phyloP scores from a whole-genome alignment of 2,797 vertebrate species.

The Cheirogaleus major region DNA sequence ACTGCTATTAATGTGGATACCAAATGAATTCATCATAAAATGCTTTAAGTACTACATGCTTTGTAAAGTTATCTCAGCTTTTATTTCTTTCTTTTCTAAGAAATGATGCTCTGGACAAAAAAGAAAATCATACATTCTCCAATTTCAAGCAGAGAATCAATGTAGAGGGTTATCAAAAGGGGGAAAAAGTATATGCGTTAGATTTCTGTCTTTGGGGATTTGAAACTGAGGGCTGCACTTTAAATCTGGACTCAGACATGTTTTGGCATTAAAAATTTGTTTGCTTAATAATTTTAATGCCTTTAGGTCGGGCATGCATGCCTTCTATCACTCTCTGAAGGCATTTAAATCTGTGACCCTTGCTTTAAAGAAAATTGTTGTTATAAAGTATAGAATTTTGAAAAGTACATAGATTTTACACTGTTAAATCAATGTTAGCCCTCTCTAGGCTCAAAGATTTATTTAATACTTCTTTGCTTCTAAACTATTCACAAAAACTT shows the following conservation, averaged over 20 bases:
- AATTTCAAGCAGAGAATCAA: conserved; percentile 23
- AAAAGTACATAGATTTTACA: conserved; percentile 49
- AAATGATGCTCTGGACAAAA: not conserved
- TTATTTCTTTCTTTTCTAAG: not conserved
- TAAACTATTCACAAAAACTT: conserved; percentile 57
- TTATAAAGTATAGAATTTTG: conserved; percentile 10
- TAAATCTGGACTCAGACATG: not conserved
- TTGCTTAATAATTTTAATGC: not conserved
- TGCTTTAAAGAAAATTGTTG: not conserved
- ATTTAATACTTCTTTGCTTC: conserved; percentile 17
- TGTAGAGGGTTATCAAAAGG: not conserved
- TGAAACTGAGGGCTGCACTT: not conserved
- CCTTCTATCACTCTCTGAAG: not conserved
- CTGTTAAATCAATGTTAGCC: conserved; percentile 26
- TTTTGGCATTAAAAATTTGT: not conserved
- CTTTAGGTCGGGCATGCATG: not conserved
- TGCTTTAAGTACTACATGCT: conserved; percentile 14
- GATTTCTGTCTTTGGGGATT: not conserved
- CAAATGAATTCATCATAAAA: conserved; percentile 57
- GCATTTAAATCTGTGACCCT: not conserved
- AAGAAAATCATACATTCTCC: not conserved
- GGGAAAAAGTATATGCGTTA: not conserved
- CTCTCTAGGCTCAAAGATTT: conserved; percentile 40
- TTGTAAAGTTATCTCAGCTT: not conserved
- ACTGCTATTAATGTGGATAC: conserved; percentile 22